phyloP scores from a whole-genome alignment of 2,888 invertebrate species.

The Drosophila hamatofila region DNA sequence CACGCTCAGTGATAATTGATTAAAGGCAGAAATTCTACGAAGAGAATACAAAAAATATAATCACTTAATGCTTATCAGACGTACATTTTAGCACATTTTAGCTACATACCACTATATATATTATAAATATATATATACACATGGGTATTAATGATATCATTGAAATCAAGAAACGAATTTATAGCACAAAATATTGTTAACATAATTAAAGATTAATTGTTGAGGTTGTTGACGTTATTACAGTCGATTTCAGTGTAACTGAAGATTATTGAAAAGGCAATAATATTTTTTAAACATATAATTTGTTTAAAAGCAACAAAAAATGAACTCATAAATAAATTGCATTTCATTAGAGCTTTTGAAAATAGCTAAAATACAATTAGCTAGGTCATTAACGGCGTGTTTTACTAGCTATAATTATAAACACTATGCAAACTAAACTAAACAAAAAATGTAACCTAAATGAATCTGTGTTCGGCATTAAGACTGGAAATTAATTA shows the following conservation, averaged over 20 bases:
- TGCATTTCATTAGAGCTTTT: neutral
- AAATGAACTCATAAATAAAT: neutral
- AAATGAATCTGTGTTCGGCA: neutral
- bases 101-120: too few relatives aligned
- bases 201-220: neutral
- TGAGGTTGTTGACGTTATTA: neutral
- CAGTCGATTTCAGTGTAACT: neutral
- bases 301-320: neutral
- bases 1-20: neutral
- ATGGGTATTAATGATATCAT: neutral
- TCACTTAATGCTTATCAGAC: neutral
- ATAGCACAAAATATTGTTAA: neutral
- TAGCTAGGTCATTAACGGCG: neutral
- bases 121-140: neutral
- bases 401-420: neutral
- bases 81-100: too few relatives aligned
- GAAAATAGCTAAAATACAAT: neutral
- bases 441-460: neutral
- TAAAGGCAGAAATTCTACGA: neutral
- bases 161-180: neutral
- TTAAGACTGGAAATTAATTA: neutral
- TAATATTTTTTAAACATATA: neutral
- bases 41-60: neutral
- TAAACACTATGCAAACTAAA: slow-evolving; percentile 1
- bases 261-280: neutral